Evolutionary conservation across 2,113 vertebrate genomes (phyloP), one percentile per base, ranked within the genome.

Genomic region (Ictidomys tridecemlineatus): DNA sequence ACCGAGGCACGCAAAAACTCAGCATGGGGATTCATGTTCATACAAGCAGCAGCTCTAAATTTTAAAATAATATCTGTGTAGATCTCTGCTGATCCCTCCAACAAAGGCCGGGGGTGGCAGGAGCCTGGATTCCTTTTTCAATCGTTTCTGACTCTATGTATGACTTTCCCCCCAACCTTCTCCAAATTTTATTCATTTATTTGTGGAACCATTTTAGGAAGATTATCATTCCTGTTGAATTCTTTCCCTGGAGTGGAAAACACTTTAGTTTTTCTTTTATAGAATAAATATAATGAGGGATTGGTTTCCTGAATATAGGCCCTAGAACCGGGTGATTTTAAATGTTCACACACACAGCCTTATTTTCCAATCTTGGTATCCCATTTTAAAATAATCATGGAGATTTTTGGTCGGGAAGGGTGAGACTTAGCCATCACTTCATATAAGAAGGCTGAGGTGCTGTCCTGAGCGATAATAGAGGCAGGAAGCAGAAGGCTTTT

Each of bases 1-100:
- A 98, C 97, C 97, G 98, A 98, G 98, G 98, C 97, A 97, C 45
- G 98, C 96, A 97, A 96, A 98, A 98, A 53, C 88, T 96, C 94
- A 90, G 89, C 95, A 97, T 98, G 94, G 87, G 89, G 87, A 93
- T 96, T 63, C 74, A 93, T 98, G 97, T 98, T 95, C 96, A 93
- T 77, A 97, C 91, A 96, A 96, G 96, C 77, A 72, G 94, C 85
- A 78, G 78, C 91, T 95, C 88, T 95, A 97, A 98, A 89, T 97
- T 97, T 90, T 95, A 91, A 97, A 95, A 79, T 94, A 95, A 85
- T 97, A 93, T 96, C 92, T 84, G 84, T 58, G 88, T 58, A 96
- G 93, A 95, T 90, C n/a, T 95, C 94, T 51, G 91, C 88, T 72
- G 93, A 97, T 83, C 73, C 90, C 63, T 45, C 90, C 42, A 51